Conservation (phyloP, 2,797 vertebrate genomes). For the Dryobates pubescens region DNA sequence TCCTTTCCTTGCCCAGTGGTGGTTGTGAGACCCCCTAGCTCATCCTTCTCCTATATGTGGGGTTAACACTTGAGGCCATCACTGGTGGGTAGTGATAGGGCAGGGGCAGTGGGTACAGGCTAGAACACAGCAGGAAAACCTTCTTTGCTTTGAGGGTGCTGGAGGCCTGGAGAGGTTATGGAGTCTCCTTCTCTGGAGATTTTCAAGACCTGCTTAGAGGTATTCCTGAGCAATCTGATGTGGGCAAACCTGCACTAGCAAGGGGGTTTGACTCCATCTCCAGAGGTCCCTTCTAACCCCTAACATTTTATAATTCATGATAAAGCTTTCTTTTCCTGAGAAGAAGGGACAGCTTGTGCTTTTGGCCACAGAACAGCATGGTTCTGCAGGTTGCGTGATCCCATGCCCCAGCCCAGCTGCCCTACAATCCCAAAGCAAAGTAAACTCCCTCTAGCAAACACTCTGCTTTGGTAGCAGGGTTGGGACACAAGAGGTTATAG, state of each 20-base stretch:
- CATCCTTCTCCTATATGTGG: background rate
- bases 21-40: background rate
- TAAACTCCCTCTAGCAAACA: background rate
- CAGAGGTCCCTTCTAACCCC: no score
- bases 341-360: background rate
- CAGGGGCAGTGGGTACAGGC: no score
- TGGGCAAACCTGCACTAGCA: no score
- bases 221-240: no score
- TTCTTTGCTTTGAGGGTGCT: no score
- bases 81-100: no score
- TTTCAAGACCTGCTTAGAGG: no score
- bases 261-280: no score
- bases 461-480: background rate
- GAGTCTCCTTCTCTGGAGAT: no score
- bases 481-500: background rate
- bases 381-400: background rate
- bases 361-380: background rate
- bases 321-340: background rate
- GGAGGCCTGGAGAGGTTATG: no score
- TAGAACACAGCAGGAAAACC: no score
- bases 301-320: no score
- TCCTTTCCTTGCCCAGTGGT: background rate
- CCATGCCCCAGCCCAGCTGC: background rate
- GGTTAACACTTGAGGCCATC: background rate
- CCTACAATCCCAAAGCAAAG: background rate